Base-by-base conservation (phyloP, 1,140 invertebrate genomes). In the Elymnias hypermnestra region DNA sequence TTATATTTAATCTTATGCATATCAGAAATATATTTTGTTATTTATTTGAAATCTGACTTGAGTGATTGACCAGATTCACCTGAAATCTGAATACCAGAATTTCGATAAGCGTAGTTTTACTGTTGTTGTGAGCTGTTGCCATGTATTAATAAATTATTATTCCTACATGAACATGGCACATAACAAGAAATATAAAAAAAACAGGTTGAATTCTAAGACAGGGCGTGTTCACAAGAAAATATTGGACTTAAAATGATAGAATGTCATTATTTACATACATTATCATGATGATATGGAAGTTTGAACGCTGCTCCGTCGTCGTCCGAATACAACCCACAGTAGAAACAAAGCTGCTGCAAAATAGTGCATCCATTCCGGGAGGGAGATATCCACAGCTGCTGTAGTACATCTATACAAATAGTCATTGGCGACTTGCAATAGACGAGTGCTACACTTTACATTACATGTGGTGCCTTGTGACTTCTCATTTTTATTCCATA, bases 361-460 rank as follows among this genome's bases (percentile, higher is more conserved):
- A 57, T 77, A 84, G 59, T 84, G 77, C 13, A 63, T 60, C 81
- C 81, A 84, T 43, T 82, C 77, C 8, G 81, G 81, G 22, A 82
- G 39, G n/a, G 74, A 71, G 36, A 82, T 54, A 25, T 84, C 81
- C 70, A 82, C 77, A 21, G 77, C 73, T 10, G 79, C 77, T 5
- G 75, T 79, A 4, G 79, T 82, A 36, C 79, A 84, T 72, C 79
- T 84, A 68, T 46, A 60, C 40, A 60, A 62, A 8, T 33, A 29
- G 37, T 13, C 5, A 42, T 55, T 63, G 51, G 38, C 39, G 45
- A 15, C 31, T 33, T 26, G 38, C 26, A 15, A 3, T 17, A 9
- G 15, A 45, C 28, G 23, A 46, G 18, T 14, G 29, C 14, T 39
- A 7, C 6, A 28, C 29, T 33, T 29, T 33, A 15, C 29, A 28